phyloP scores from a whole-genome alignment of 2,797 vertebrate species.

The Neosalanx taihuensis region DNA sequence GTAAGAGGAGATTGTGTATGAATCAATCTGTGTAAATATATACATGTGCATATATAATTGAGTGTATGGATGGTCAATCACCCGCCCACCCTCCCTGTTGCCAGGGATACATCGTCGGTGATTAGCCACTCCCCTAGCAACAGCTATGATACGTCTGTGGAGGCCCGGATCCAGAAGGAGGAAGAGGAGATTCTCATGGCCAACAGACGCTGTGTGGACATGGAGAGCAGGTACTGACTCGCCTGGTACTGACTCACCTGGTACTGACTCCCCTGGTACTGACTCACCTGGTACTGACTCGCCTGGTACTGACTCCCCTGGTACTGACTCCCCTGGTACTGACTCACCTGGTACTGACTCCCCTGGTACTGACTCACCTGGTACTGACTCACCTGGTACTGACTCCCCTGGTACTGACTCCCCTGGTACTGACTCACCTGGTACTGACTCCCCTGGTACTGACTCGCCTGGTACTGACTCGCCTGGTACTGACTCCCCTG shows the following conservation, averaged over 20 bases:
- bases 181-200: conserved; percentile 98
- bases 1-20: background rate
- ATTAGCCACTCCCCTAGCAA: conserved; percentile 88
- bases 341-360: background rate
- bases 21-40: background rate
- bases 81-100: conserved; percentile 1
- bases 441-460: too few species aligned
- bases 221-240: conserved; percentile 89
- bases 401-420: background rate
- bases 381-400: background rate
- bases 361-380: background rate
- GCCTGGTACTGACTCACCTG: background rate
- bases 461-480: too few species aligned
- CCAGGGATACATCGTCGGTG: conserved; percentile 85
- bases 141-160: conserved; percentile 93
- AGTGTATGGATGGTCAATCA: background rate
- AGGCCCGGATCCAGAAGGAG: conserved; percentile 96
- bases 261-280: background rate
- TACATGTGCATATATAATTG: background rate
- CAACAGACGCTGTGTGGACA: conserved; percentile 95
- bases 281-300: background rate
- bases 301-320: background rate
- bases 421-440: too few species aligned
- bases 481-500: too few species aligned
- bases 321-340: background rate